Base-by-base conservation (phyloP, 2,888 invertebrate genomes). In the Hypsopygia costalis region DNA sequence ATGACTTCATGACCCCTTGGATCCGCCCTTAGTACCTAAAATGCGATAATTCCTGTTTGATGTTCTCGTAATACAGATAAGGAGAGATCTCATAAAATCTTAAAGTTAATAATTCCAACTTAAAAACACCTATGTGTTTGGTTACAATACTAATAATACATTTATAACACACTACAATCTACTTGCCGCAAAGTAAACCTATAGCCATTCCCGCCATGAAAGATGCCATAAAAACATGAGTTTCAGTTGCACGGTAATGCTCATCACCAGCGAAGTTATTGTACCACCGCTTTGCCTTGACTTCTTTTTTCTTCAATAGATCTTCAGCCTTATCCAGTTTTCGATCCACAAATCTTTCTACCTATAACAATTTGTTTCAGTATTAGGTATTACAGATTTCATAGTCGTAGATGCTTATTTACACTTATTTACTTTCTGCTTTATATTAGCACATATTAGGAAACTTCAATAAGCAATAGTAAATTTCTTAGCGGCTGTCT, bases 241-340 rank as follows among this genome's bases (percentile, higher is more conserved):
- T 90, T 81, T 95, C 94, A 53, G 93, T 93, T 35, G 94, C 85
- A 69, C 91, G 91, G 63, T 92, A 93, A 41, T 91, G 81, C 11
- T 93, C 91, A 52, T 93, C 93, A 16, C 92, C 92, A 53, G 91
- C 90, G 33, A 94, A 70, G 51, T 91, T 91, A 45, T 92, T 89
- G 62, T 94, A 95, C 96, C 95, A 96, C 63, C 91, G 92, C 61
- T 93, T 93, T 8, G 93, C 93, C 71, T 92, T 93, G 40, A 88
- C 82, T 74, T 94, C 91, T 55, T 93, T 93, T 62, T 92, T 91
- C 81, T 93, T 94, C 47, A 95, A 58, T 44, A 92, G 66, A 57
- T 92, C 92, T 80, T 95, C 95, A 40, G 94, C 95, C 83, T 94
- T 93, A 68, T 95, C 94, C 52, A 95, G 56, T 85, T 96, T 95